Percentiles rank a stretch among this genome's conserved stretches.
phyloP scores from a whole-genome alignment of 2,888 invertebrate genomes.

The Odontothrips loti region DNA sequence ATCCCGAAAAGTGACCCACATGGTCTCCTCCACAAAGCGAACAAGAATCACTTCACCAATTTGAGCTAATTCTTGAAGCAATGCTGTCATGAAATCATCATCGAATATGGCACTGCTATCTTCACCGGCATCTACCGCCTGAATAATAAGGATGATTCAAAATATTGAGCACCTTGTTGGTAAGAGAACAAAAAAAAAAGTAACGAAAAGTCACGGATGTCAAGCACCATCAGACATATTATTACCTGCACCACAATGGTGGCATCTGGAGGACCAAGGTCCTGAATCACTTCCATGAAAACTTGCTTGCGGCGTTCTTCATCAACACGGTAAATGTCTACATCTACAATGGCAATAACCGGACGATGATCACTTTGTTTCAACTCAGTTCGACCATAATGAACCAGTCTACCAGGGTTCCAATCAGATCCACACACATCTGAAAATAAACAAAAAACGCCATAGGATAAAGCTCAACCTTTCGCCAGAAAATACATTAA shows the following conservation, averaged over 20 bases:
- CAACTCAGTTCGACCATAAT: constrained; percentile 90
- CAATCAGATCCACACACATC: constrained; percentile 50
- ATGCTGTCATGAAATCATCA: constrained; percentile 71
- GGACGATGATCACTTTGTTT: constrained; percentile 98
- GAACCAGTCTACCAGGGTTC: constrained; percentile 73
- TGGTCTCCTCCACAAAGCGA: constrained; percentile 80
- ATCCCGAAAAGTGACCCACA: constrained; percentile 89
- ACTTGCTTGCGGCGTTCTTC: constrained; percentile 69
- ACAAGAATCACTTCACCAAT: constrained; percentile 88
- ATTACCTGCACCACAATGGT: constrained; percentile 72
- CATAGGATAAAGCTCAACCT: background rate
- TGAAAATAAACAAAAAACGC: constrained; percentile 31
- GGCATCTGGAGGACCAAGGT: constrained; percentile 91
- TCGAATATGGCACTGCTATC: constrained; percentile 64
- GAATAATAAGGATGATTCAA: constrained; percentile 29
- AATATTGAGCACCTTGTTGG: constrained; percentile 5
- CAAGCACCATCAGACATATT: background rate
- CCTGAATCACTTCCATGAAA: constrained; percentile 77
- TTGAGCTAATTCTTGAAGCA: constrained; percentile 75
- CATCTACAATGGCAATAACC: constrained; percentile 84
- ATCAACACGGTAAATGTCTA: constrained; percentile 79
- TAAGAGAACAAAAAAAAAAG: constrained; percentile 12
- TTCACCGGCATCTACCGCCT: constrained; percentile 36
- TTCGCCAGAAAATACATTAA: background rate
- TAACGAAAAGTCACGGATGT: background rate